Evolutionary conservation across 2,797 vertebrate species (phyloP).

Genomic region (Typhlichthys subterraneus): DNA sequence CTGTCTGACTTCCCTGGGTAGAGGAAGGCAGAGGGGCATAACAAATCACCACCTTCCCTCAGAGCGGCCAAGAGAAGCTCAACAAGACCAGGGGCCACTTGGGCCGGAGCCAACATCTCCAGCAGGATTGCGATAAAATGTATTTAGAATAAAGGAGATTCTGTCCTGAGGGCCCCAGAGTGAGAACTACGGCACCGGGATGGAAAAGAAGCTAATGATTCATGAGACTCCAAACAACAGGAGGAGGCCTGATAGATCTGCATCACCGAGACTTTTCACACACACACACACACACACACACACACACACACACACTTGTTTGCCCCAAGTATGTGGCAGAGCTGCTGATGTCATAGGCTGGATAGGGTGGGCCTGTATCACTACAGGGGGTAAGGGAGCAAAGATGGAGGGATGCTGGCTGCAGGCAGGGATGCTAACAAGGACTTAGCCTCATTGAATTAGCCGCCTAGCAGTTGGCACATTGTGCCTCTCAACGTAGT

Average conservation of each 20-base stretch:
- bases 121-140: conserved; percentile 34
- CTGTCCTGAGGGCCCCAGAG: conserved; percentile 58
- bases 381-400: conserved; percentile 9
- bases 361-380: conserved; percentile 1
- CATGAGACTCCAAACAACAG: conserved; percentile 5
- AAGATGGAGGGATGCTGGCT: conserved; percentile 15
- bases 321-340: neutral
- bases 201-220: conserved; percentile 56
- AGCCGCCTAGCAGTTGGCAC: conserved; percentile 34
- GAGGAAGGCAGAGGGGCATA: conserved; percentile 45
- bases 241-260: neutral
- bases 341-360: neutral
- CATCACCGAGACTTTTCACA: conserved; percentile 26
- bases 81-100: conserved; percentile 13
- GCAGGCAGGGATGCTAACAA: conserved; percentile 29
- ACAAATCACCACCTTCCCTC: conserved; percentile 56
- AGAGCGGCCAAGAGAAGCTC: conserved; percentile 27
- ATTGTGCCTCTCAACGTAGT: conserved; percentile 36
- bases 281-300: neutral
- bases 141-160: conserved; percentile 53
- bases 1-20: conserved; percentile 58
- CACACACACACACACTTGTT: neutral
- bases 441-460: conserved; percentile 46
- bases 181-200: conserved; percentile 46
- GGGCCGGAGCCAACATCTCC: conserved; percentile 25